Percentiles rank a stretch among this genome's conserved stretches.
These are phyloP conservation scores for Monodelphis domestica DNA, from an alignment of 2,797 vertebrate genomes.

Conservation along the genomic window DNA sequence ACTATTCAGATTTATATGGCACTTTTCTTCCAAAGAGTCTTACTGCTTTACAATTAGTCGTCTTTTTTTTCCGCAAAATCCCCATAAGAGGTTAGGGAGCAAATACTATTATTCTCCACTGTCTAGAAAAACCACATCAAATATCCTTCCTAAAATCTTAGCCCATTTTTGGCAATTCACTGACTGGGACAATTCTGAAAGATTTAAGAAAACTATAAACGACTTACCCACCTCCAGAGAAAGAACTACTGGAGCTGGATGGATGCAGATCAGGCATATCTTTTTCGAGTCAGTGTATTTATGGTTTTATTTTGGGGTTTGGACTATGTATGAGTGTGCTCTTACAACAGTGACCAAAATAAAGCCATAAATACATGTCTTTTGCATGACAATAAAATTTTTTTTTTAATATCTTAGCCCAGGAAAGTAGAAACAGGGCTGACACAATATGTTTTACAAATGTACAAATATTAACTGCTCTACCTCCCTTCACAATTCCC, in stretches of 20 bases:
- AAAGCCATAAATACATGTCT: too few species aligned
- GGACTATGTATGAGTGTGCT: too few species aligned
- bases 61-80: slow-evolving; percentile 31
- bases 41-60: slow-evolving; percentile 50
- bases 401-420: neutral
- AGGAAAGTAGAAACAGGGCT: neutral
- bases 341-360: too few species aligned
- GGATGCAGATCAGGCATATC: too few species aligned
- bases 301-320: too few species aligned
- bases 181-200: too few species aligned
- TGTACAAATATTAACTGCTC: neutral
- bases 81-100: slow-evolving; percentile 25
- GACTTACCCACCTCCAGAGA: too few species aligned
- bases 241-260: too few species aligned
- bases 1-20: slow-evolving; percentile 62
- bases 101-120: slow-evolving; percentile 49
- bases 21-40: slow-evolving; percentile 59
- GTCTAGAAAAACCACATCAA: neutral
- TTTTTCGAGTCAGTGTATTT: neutral
- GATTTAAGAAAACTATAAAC: too few species aligned
- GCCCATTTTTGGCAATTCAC: too few species aligned
- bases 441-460: neutral
- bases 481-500: neutral
- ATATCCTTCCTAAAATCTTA: slow-evolving; percentile 8
- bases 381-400: too few species aligned